Evolutionary conservation across 2,113 vertebrate species (phyloP).

Genomic region (Actenoides lindsayi): DNA sequence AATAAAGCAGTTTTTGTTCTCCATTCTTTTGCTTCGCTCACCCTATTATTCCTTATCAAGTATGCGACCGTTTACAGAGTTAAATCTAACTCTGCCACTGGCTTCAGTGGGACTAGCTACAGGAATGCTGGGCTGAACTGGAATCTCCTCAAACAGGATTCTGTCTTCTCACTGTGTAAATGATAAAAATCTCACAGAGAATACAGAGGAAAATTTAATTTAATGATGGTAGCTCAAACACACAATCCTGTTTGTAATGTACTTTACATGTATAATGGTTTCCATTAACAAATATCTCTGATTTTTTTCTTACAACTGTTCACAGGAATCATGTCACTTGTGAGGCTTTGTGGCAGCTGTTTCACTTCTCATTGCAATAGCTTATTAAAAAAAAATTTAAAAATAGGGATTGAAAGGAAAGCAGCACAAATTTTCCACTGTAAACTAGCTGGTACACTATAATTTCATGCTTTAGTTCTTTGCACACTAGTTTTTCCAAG

Average conservation of each 20-base stretch:
- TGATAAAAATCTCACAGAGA: neutral
- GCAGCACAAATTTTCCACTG: neutral
- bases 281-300: neutral
- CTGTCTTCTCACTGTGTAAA: neutral
- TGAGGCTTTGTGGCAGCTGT: neutral
- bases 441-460: neutral
- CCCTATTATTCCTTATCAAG: neutral
- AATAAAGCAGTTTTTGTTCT: slow-evolving; percentile 11
- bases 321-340: neutral
- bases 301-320: neutral
- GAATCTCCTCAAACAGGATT: neutral
- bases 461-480: neutral
- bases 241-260: neutral
- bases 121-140: neutral
- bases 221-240: neutral
- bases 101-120: neutral
- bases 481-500: neutral
- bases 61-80: neutral
- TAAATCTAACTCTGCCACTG: neutral
- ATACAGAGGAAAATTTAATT: neutral
- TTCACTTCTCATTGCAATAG: neutral
- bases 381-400: neutral
- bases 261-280: neutral
- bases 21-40: neutral
- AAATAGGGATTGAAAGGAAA: neutral